These are phyloP conservation scores for Tenodera sinensis DNA, from an alignment of 2,888 invertebrate genomes.

Conservation along the genomic window DNA sequence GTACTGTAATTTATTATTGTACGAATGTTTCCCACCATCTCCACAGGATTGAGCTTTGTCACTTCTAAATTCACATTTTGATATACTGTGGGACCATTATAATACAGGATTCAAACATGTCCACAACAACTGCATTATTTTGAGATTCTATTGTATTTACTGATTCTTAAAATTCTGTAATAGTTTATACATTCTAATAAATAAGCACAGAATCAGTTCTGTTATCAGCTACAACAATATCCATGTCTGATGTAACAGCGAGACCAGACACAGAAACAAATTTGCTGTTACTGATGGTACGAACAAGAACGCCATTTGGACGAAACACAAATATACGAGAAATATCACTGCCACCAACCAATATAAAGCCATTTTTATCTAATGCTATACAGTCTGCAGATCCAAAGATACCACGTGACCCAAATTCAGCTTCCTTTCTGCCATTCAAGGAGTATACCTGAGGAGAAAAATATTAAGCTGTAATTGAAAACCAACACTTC, in stretches of 20 bases:
- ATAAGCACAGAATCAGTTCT: conserved; percentile 52
- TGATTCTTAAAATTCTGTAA: too few species aligned
- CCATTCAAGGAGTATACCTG: conserved; percentile 51
- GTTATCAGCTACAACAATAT: conserved; percentile 60
- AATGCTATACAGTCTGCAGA: conserved; percentile 70
- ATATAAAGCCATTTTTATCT: conserved; percentile 67
- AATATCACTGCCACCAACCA: conserved; percentile 77
- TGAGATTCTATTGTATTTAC: too few species aligned
- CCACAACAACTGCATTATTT: too few species aligned
- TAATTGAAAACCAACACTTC: too few species aligned
- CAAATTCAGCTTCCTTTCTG: conserved; percentile 58
- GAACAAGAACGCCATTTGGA: conserved; percentile 62
- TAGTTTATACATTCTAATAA: conserved; percentile 38
- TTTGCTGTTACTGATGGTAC: conserved; percentile 49
- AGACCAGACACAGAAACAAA: conserved; percentile 70
- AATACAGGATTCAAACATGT: too few species aligned
- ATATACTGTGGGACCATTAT: too few species aligned
- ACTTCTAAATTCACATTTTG: too few species aligned
- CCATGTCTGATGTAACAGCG: conserved; percentile 56
- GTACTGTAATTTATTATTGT: too few species aligned
- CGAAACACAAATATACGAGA: conserved; percentile 72
- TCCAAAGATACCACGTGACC: conserved; percentile 69
- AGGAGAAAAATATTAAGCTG: too few species aligned
- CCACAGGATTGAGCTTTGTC: too few species aligned
- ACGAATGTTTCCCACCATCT: too few species aligned